Percentiles rank a stretch among this genome's conserved stretches.
phyloP scores from a whole-genome alignment of 2,888 invertebrate genomes.

The Chydorus sphaericus region DNA sequence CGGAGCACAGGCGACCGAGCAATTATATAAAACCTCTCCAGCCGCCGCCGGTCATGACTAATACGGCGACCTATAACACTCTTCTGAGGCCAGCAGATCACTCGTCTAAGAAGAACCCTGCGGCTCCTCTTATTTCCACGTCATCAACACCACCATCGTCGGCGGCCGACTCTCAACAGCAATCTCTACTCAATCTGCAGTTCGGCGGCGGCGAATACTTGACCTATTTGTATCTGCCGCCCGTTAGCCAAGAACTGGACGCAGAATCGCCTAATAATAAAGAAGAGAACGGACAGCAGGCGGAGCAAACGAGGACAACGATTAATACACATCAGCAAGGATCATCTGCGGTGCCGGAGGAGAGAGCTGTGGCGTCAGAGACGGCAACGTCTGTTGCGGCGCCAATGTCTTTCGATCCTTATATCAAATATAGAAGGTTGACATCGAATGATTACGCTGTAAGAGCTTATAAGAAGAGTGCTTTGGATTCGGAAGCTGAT shows the following conservation, averaged over 20 bases:
- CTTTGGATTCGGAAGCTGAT: no score
- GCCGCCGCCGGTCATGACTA: no score
- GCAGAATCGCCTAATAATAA: not conserved
- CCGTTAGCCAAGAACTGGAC: no score
- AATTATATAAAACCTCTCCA: no score
- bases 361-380: not conserved
- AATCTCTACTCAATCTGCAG: not conserved
- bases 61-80: not conserved
- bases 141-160: not conserved
- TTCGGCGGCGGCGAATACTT: not conserved
- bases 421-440: no score
- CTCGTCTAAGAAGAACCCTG: not conserved
- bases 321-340: not conserved
- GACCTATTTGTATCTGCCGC: not conserved
- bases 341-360: no score
- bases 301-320: not conserved
- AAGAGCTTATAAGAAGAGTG: no score
- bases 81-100: not conserved
- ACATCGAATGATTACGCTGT: no score
- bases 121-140: not conserved
- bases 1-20: no score
- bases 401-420: not conserved
- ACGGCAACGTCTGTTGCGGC: not conserved
- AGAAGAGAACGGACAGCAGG: not conserved
- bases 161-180: no score